Base-by-base conservation (phyloP, 2,888 invertebrate species). In the Crioceris asparagi region DNA sequence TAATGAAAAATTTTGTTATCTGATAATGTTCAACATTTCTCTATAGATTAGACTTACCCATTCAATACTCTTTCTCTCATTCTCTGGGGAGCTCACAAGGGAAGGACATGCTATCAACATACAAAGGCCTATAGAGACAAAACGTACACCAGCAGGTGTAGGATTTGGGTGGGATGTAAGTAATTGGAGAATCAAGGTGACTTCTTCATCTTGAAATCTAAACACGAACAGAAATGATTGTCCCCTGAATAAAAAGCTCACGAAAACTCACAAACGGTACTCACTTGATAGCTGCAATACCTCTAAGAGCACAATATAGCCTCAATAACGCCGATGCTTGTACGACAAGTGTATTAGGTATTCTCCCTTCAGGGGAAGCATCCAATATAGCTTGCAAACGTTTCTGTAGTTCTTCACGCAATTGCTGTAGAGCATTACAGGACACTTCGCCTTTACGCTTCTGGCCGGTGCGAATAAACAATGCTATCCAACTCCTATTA, bases 71-170 rank as follows among this genome's bases (percentile, higher is more conserved):
- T 79, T 79, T 44, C 82, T 79, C 64, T 96, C 96, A 54, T 88
- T 79, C 43, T 83, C 82, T 26, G 74, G 66, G 32, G 75, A 74
- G 46, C 75, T 74, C 62, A 63, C 46, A 14, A 96, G 66, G 2
- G 88, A 86, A 1, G 94, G 92, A 59, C 92, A 93, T 0, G 93
- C 91, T 29, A 96, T 83, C 1, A 96, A 73, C 84, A 93, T 91
- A 57, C 93, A 93, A 2, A 96, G 72, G 14, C 90, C 90, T 23
- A 94, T 71, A 1, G 92, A 90, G 0, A 93, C 90, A 62, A 94
- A 93, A 56, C 92, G 69, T 5, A 91, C 88, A 7, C 94, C 94
- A 18, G 91, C 86, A 16, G 86, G 82, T n/a, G 86, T 86, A 1
- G 88, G 83, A 14, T 83, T 83, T 1, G 90, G 91, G 55, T 85